Base-by-base conservation (phyloP, 2,797 vertebrate genomes). In the Pangasius mekongensis region DNA sequence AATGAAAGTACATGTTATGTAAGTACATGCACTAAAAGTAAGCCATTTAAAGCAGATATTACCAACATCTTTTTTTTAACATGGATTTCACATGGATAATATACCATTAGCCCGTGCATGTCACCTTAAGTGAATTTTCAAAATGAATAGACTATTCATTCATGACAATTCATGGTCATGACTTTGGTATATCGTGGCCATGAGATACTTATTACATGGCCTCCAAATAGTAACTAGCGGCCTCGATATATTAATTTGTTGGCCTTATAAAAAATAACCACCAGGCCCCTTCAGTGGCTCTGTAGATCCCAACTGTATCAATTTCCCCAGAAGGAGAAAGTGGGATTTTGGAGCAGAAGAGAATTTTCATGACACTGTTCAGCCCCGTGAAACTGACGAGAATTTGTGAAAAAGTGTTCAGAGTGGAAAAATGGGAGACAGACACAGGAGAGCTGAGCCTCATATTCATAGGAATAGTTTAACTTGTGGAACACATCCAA, bases 401-500 rank as follows among this genome's bases (percentile, higher is more conserved):
- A 80, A 36, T 5, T 10, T 62, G 58, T 16, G 39, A 24, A 73
- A 10, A 22, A 67, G n/a, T 77, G 30, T 22, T 52, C 73, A 76
- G n/a, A 74, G 71, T 74, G 74, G 2, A 22, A 24, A 77, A 81
- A 58, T 14, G 2, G 22, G 33, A 83, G 24, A 64, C 58, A 0
- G 33, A 47, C 82, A 49, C 27, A 33, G 27, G 18, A 83, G 39
- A 47, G 16, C 56, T 54, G 33, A 33, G 33, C 39, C 47, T 81
- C 49, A 81, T 81, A n/a, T 83, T n/a, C 56, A 43, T n/a, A 2
- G 13, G 27, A 83, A 18, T 64, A 64, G 81, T 64, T 47, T 64
- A 27, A 47, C 81, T 64, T 83, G 58, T 81, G 30, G 20, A 80
- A n/a, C 24, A 54, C 74, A 78, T 52, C 14, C 62, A 54, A 84